Evolutionary conservation across 2,888 invertebrate species (phyloP), one percentile per base, ranked within the genome.

Genomic region (Bruchidius siliquastri): DNA sequence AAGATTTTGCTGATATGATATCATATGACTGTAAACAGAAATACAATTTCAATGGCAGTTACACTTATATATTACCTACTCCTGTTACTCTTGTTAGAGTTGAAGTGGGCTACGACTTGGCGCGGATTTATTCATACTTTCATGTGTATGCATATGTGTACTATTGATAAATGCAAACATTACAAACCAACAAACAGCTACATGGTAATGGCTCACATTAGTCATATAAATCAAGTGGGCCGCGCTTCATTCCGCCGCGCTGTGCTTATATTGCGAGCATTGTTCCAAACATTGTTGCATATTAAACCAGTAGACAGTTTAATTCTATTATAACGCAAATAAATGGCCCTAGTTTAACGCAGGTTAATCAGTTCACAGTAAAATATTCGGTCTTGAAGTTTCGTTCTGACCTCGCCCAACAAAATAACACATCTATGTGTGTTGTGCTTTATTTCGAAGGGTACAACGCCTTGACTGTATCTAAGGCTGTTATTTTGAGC

Each of bases 141-240:
- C 8, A 26, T 26, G 26, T 26, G 8, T 26, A 8, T 26, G 8
- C 8, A 8, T 26, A 26, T 26, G 26, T 26, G 26, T 26, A 26
- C 26, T 26, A 26, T 26, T 26, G 8, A 13, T 49, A 49, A 3
- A 18, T 49, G 18, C 49, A 49, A 8, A 8, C 49, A 13, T 18
- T 8, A 49, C 49, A 49, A 18, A 49, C 6, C 49, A 18, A 49
- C 49, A 4, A 13, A 49, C 49, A 49, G 8, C 3, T 3, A 49
- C 49, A 72, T 32, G 68, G 21, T 72, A 72, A 72, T 72, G 32
- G 32, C 32, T 72, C 69, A 72, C 22, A 72, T 72, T 72, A 72
- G 69, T 21, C 49, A 13, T 69, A 69, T 72, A 72, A 72, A 72
- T 72, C 72, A 72, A 69, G 69, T 69, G 21, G 21, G 22, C 32